A percentile compares a stretch with the other conserved stretches of the same genome.
phyloP scores from a whole-genome alignment of 2,113 vertebrate species.

The Odocoileus virginianus region DNA sequence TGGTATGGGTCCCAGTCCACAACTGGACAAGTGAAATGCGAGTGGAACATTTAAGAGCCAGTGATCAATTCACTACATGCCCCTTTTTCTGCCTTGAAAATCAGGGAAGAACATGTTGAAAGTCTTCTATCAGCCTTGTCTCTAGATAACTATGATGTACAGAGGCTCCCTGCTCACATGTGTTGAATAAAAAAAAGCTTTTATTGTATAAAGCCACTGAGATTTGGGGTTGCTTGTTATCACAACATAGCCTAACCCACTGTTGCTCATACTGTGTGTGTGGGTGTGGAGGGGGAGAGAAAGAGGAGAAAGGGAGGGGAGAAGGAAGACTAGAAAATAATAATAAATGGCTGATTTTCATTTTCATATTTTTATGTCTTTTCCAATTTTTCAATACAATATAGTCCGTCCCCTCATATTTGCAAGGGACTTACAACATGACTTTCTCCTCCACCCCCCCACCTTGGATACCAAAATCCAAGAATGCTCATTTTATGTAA shows the following conservation, averaged over 20 bases:
- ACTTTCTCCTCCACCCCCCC: neutral
- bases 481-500: neutral
- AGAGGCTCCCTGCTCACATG: neutral
- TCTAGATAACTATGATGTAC: neutral
- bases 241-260: neutral
- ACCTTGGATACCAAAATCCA: neutral
- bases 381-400: constrained; percentile 16
- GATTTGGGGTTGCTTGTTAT: neutral
- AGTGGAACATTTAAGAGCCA: neutral
- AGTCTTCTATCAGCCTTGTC: neutral
- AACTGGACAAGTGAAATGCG: neutral
- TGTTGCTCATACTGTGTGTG: neutral
- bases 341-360: neutral
- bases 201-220: neutral
- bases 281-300: neutral
- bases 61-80: neutral
- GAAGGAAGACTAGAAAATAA: neutral
- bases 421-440: neutral
- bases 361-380: neutral
- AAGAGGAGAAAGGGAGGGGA: neutral
- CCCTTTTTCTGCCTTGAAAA: neutral
- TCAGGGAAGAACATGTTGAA: neutral
- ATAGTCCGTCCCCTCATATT: neutral
- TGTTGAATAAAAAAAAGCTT: neutral
- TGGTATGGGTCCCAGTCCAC: neutral